A percentile compares a stretch with the other conserved stretches of the same genome.
phyloP scores from a whole-genome alignment of 1,140 invertebrate genomes.

The Chrysopa pallens region DNA sequence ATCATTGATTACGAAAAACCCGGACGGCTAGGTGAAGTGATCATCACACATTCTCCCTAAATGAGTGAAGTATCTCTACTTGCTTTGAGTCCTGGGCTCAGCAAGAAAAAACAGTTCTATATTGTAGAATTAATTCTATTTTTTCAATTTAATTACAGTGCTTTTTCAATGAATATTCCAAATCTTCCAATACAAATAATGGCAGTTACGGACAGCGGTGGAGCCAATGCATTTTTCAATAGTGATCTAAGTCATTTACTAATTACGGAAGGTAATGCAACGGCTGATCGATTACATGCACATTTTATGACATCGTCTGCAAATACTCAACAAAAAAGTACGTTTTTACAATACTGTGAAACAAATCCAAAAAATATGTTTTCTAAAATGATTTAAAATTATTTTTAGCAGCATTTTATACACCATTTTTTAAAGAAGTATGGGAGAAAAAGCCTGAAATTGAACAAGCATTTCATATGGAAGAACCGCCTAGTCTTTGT shows the following conservation, averaged over 20 bases:
- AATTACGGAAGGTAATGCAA: conserved; percentile 81
- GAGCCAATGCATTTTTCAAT: conserved; percentile 72
- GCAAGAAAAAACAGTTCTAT: no score
- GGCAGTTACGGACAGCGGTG: conserved; percentile 76
- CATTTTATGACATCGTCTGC: conserved; percentile 80
- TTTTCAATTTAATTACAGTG: conserved; percentile 41
- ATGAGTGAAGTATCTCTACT: no score
- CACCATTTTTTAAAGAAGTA: conserved; percentile 88
- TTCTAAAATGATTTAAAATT: conserved; percentile 2
- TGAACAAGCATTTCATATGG: conserved; percentile 81
- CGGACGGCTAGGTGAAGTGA: no score
- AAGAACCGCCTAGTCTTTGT: conserved; percentile 47
- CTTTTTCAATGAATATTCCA: conserved; percentile 86
- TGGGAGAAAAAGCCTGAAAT: conserved; percentile 93
- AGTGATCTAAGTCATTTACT: conserved; percentile 77
- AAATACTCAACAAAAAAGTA: conserved; percentile 57
- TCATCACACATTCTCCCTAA: no score
- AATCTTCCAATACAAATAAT: conserved; percentile 90
- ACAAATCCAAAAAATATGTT: not conserved
- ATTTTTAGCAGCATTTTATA: conserved; percentile 76
- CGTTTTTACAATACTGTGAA: conserved; percentile 14
- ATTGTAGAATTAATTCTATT: no score
- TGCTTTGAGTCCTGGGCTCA: no score
- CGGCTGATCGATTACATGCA: conserved; percentile 79
- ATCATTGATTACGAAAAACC: no score